These are phyloP conservation scores for Halcyon smyrnensis DNA, from an alignment of 2,797 vertebrate species.

Conservation along the genomic window DNA sequence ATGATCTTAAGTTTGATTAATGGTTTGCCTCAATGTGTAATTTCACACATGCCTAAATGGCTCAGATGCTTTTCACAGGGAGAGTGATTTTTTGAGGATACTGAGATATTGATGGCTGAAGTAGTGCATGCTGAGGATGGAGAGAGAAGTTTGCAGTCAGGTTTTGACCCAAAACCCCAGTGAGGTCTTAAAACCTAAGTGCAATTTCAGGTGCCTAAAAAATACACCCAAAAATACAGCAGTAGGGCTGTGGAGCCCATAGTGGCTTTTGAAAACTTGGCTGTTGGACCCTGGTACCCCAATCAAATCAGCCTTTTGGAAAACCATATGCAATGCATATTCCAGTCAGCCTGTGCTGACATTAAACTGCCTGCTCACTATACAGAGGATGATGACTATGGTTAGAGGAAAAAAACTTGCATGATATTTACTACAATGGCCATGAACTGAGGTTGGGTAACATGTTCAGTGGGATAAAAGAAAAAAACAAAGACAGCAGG, in stretches of 20 bases:
- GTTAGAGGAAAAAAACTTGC: neutral
- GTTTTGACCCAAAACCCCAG: rapidly evolving
- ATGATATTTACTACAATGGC: neutral
- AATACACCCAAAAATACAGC: rapidly evolving
- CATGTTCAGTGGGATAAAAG: neutral
- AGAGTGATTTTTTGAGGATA: neutral
- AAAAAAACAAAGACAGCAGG: neutral
- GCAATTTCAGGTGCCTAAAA: neutral
- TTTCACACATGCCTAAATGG: neutral
- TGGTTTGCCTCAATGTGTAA: rapidly evolving
- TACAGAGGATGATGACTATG: neutral
- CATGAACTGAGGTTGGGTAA: neutral
- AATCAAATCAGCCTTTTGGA: rapidly evolving
- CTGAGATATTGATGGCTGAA: neutral
- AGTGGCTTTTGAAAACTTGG: neutral
- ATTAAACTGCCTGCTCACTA: neutral
- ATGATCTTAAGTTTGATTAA: rapidly evolving
- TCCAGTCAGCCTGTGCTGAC: neutral
- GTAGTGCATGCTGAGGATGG: rapidly evolving
- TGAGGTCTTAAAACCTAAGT: neutral
- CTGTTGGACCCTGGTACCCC: neutral
- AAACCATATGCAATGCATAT: neutral
- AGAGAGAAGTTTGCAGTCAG: rapidly evolving
- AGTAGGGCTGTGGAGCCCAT: neutral
- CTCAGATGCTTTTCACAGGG: neutral